Conservation (phyloP, 2,113 vertebrate species). For the Petromus typicus region DNA sequence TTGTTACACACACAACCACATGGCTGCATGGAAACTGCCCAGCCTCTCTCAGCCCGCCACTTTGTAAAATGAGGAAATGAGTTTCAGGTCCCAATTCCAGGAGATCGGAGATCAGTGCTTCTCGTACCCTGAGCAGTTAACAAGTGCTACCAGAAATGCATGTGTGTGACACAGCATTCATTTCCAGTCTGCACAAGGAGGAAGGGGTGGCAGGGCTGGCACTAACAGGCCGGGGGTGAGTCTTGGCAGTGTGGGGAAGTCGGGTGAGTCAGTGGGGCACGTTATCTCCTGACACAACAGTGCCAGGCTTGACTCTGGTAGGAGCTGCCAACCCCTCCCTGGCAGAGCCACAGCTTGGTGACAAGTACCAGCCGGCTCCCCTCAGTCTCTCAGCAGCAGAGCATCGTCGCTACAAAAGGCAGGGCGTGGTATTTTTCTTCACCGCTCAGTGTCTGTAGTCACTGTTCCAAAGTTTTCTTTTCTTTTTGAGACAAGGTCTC, state of each 20-base stretch:
- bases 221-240: background rate
- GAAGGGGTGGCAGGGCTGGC: background rate
- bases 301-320: background rate
- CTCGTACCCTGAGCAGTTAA: background rate
- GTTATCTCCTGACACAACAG: background rate
- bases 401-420: background rate
- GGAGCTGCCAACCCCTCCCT: background rate
- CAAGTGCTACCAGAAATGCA: background rate
- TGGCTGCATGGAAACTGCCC: background rate
- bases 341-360: background rate
- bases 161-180: background rate
- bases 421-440: background rate
- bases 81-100: background rate
- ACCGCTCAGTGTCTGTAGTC: slow-evolving; percentile 30
- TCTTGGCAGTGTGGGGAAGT: background rate
- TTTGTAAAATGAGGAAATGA: background rate
- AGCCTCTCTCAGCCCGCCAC: background rate
- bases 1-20: background rate
- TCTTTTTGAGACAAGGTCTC: too few relatives aligned
- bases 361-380: background rate
- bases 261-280: background rate
- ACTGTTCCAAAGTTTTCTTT: background rate
- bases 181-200: background rate
- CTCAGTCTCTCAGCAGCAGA: background rate
- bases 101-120: background rate